Conservation (phyloP, 2,113 vertebrate genomes). For the Otolemur garnettii region DNA sequence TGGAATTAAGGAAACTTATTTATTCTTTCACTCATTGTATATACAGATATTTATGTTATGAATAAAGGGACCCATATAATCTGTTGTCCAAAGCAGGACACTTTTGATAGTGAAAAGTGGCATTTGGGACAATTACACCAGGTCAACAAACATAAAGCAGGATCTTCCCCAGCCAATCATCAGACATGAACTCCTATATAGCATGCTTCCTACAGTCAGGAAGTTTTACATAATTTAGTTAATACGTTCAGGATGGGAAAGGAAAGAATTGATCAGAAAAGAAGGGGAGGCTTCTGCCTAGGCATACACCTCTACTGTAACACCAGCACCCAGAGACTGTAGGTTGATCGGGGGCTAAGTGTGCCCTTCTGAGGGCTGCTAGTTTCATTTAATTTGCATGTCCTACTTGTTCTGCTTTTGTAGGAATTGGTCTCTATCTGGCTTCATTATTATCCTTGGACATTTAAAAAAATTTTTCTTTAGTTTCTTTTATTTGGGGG, state of each 20-base stretch:
- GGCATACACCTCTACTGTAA: conserved; percentile 56
- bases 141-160: background rate
- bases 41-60: background rate
- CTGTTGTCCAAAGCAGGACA: background rate
- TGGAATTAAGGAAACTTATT: background rate
- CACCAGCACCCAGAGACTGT: conserved; percentile 23
- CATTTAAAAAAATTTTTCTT: conserved; percentile 33
- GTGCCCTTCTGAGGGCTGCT: conserved; percentile 27
- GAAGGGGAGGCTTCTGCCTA: background rate
- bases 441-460: conserved; percentile 39
- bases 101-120: conserved; percentile 11
- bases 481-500: conserved; percentile 59
- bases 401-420: background rate
- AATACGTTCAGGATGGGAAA: conserved; percentile 56
- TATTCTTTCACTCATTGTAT: background rate
- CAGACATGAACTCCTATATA: background rate
- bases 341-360: conserved; percentile 75
- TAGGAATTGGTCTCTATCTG: conserved; percentile 12
- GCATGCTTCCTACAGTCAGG: conserved; percentile 61
- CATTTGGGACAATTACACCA: background rate
- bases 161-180: background rate
- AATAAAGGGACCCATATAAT: background rate
- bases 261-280: conserved; percentile 55
- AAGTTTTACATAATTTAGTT: conserved; percentile 64
- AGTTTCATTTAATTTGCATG: conserved; percentile 30